Evolutionary conservation across 2,797 vertebrate species (phyloP).

Genomic region (Myotis findleyi): DNA sequence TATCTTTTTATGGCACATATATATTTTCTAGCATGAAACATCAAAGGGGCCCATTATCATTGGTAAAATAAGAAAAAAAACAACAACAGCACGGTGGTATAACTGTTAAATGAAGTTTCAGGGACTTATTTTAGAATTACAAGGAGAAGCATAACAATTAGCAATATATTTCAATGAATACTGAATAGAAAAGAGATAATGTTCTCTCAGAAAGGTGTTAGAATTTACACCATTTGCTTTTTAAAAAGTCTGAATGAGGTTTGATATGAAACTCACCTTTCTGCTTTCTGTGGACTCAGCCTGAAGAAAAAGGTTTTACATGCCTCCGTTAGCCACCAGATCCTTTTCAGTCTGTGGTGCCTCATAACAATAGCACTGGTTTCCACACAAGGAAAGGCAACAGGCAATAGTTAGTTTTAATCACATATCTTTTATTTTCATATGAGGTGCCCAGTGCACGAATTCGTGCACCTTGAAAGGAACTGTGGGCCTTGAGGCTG

Average conservation of each 20-base stretch:
- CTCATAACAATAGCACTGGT: neutral
- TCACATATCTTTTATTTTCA: neutral
- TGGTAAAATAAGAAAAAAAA: neutral
- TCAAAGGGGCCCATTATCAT: neutral
- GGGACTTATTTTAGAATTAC: slow-evolving; percentile 5
- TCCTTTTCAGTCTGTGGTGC: neutral
- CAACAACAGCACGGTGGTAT: neutral
- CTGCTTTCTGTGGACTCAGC: neutral
- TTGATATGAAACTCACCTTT: neutral
- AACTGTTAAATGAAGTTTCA: neutral
- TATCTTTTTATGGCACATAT: neutral
- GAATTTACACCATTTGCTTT: neutral
- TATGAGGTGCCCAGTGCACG: neutral
- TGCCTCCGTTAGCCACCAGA: neutral
- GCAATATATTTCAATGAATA: neutral
- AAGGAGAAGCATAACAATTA: neutral
- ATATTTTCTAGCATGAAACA: neutral
- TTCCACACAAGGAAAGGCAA: neutral
- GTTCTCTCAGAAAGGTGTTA: neutral
- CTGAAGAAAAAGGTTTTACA: neutral
- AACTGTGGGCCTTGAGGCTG: too few relatives aligned
- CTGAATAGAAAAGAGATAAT: neutral
- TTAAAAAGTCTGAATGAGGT: neutral
- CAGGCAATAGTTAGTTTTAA: neutral
- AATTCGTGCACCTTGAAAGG: too few relatives aligned